A percentile compares a stretch with the other conserved stretches of the same genome.
Evolutionary conservation across 2,113 vertebrate genomes (phyloP).

Genomic region (Sander lucioperca): DNA sequence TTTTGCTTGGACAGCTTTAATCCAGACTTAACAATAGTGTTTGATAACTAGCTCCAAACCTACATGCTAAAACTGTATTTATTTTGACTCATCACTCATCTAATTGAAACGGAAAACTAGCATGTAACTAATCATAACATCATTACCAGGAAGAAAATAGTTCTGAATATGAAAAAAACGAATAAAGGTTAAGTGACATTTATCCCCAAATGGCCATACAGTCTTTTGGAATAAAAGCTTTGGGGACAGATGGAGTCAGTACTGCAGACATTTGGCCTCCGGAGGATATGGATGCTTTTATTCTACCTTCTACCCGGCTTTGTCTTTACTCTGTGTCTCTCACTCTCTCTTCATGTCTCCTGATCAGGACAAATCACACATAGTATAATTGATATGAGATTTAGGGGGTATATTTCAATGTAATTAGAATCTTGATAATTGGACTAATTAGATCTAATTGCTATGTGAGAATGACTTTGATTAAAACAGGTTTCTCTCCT

Average conservation of each 20-base stretch:
- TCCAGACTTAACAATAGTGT: background rate
- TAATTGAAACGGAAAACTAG: constrained; percentile 32
- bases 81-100: constrained; percentile 20
- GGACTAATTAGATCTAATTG: constrained; percentile 90
- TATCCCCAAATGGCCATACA: constrained; percentile 55
- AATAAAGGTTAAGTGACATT: constrained; percentile 64
- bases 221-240: constrained; percentile 56
- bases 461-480: constrained; percentile 88
- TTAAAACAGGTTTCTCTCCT: constrained; percentile 86
- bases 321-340: constrained; percentile 67
- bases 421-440: constrained; percentile 90
- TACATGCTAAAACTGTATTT: constrained; percentile 26
- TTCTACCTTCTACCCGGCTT: constrained; percentile 61
- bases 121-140: constrained; percentile 65
- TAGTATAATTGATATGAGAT: constrained; percentile 89
- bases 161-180: constrained; percentile 40
- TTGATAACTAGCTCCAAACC: background rate
- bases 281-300: constrained; percentile 71
- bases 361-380: constrained; percentile 84
- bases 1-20: background rate
- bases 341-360: constrained; percentile 67
- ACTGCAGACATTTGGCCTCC: constrained; percentile 66
- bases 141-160: constrained; percentile 51
- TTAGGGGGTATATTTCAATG: constrained; percentile 87
- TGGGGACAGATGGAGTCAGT: constrained; percentile 56